phyloP scores from a whole-genome alignment of 2,797 vertebrate genomes.

The Lepus townsendii region DNA sequence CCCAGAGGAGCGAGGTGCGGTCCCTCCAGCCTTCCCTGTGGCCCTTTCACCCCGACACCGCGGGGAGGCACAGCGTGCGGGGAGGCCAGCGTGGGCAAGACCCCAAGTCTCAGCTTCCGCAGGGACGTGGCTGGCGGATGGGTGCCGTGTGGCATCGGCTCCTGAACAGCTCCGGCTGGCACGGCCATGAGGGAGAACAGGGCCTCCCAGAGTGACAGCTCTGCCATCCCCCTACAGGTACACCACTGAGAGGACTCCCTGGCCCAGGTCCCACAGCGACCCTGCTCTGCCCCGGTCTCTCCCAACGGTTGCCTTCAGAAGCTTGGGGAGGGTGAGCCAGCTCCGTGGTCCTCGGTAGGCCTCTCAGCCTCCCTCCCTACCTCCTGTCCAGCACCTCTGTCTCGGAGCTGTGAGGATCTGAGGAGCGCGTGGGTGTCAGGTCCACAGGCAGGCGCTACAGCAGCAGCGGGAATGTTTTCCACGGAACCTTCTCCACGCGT shows the following conservation, averaged over 20 bases:
- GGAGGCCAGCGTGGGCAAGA: too few species aligned
- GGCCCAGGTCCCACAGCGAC: accelerated
- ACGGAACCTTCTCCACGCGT: accelerated
- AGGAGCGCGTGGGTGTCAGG: accelerated
- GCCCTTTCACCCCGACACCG: neutral
- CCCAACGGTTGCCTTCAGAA: neutral
- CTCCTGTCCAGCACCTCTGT: accelerated
- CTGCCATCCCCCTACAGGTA: neutral
- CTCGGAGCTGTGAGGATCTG: accelerated
- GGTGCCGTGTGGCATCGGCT: neutral
- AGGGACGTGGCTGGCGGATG: slow-evolving; percentile 31
- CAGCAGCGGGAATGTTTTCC: accelerated
- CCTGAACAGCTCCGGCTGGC: slow-evolving; percentile 41
- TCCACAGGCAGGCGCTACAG: accelerated
- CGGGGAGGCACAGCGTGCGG: accelerated
- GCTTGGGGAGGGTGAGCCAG: too few species aligned
- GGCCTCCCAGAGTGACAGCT: neutral
- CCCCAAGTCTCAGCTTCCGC: neutral
- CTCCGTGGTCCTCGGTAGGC: too few species aligned
- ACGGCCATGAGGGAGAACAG: neutral
- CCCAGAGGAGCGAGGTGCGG: neutral
- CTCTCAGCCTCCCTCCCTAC: accelerated
- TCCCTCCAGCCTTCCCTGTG: slow-evolving; percentile 20
- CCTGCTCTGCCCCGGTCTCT: neutral
- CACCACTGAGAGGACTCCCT: neutral